Evolutionary conservation across 2,113 vertebrate genomes (phyloP), one percentile per base, ranked within the genome.

Genomic region (Syrrhaptes paradoxus): DNA sequence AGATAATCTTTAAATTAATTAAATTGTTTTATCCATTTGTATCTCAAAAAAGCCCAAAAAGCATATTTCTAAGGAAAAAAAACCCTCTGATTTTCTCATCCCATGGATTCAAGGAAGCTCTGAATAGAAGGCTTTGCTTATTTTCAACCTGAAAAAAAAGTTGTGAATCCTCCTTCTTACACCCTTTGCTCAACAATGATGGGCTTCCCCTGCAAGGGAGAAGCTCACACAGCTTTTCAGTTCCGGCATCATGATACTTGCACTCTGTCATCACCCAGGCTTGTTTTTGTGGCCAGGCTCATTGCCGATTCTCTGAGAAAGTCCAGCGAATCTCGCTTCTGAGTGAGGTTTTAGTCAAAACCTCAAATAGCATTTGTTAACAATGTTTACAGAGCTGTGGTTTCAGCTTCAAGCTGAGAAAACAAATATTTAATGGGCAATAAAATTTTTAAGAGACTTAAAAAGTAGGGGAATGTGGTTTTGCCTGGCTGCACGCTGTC

Each of bases 361-460:
- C 93, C 88, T 90, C 89, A 95, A 90, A 85, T 36, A 87, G 29
- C 36, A 21, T 80, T 84, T 34, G 24, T 45, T 89, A 94, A 38
- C 72, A 48, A 17, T 28, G 36, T 84, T 84, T 86, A 75, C 28
- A 73, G 68, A 32, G 65, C 62, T 89, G 92, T 91, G 90, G 88
- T 93, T 87, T 93, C 70, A 89, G 89, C 72, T 70, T 17, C 49
- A 57, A 61, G 63, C 28, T 86, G 25, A 74, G 28, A 67, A 92
- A 95, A 95, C 54, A 85, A 52, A 78, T 61, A 52, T 34, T 86
- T 97, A 89, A 91, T 82, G 25, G 70, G 58, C 58, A 96, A 95
- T 95, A 93, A 92, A 84, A 52, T 13, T 77, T 65, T 93, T 51
- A 85, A 85, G 84, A 87, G 34, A 18, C 58, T 87, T 89, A 34